phyloP scores from a whole-genome alignment of 2,797 vertebrate genomes.

The Sardinella longiceps region DNA sequence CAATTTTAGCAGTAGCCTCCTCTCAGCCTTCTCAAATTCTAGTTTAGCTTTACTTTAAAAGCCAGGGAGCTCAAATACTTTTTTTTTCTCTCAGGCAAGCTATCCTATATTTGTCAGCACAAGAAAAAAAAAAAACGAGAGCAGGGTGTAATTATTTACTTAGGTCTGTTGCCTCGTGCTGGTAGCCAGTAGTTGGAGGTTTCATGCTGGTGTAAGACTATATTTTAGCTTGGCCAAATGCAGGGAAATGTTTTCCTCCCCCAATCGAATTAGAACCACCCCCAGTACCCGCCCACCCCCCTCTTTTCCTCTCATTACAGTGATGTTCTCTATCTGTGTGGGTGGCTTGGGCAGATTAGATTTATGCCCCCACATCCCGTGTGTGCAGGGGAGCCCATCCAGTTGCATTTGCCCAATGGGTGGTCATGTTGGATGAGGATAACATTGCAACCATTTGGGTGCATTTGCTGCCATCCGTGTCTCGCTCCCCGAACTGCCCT shows the following conservation, averaged over 20 bases:
- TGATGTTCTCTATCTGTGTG: constrained; percentile 52
- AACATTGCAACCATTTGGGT: constrained; percentile 51
- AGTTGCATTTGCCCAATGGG: constrained; percentile 44
- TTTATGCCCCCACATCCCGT: constrained; percentile 44
- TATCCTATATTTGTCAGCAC: constrained; percentile 58
- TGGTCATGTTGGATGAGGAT: constrained; percentile 51
- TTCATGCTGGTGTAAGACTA: constrained; percentile 43
- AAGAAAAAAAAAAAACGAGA: not conserved
- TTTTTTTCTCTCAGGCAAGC: constrained; percentile 53
- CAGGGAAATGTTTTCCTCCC: constrained; percentile 56
- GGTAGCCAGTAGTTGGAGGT: constrained; percentile 35
- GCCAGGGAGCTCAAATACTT: constrained; percentile 53
- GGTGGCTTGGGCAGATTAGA: constrained; percentile 42
- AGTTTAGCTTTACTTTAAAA: constrained; percentile 29
- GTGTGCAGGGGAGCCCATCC: constrained; percentile 16
- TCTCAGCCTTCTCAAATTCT: not conserved
- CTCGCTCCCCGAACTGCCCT: not conserved
- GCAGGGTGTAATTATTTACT: constrained; percentile 42
- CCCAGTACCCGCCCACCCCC: not conserved
- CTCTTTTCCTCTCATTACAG: constrained; percentile 42
- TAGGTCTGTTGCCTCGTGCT: constrained; percentile 45
- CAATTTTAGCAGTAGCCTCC: constrained; percentile 17
- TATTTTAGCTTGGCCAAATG: constrained; percentile 35
- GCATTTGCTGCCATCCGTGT: constrained; percentile 37
- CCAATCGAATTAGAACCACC: constrained; percentile 34